Evolutionary conservation across 2,113 vertebrate species (phyloP), one percentile per base, ranked within the genome.

Genomic region (Scortum barcoo): DNA sequence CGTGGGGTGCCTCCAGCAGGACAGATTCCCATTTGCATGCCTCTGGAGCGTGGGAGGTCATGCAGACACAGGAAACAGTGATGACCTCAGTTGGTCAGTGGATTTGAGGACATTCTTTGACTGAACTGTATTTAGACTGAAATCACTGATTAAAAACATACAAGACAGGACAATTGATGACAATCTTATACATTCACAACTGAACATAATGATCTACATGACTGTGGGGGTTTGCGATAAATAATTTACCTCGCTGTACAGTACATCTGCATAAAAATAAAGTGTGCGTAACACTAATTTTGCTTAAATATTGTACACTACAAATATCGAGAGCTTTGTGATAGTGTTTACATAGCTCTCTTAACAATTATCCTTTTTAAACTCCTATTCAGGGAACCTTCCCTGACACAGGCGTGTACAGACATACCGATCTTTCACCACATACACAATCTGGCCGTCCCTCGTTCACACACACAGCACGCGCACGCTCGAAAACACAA

Each of bases 401-500:
- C 12, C 10, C 36, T 28, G 62, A 60, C 50, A 13, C 11, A 16
- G 54, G 30, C 36, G 24, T 79, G 40, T 16, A 11, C 51, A 50
- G 77, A 57, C 58, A 26, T 46, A 58, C 67, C n/a, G 61, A 87
- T 85, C 30, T 24, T 56, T 24, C 48, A 46, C 46, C 36, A 46
- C 26, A 33, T 61, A 28, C 56, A 53, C 33, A 65, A 16, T 28
- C 33, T 2, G 3, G 7, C 33, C 30, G 24, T 54, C 58, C 26
- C 53, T 72, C 56, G 67, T 80, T 84, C 36, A 69, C 48, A 83
- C 20, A 30, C 57, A 30, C 36, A 42, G 48, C 56, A 71, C 28
- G 44, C 17, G 61, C 63, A 62, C 11, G 66, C 77, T 72, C 82
- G 22, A 72, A 90, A 78, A 89, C 24, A 81, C 73, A 86, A 78